Base-by-base conservation (phyloP, 2,113 vertebrate species). In the Chaetorhynchus papuensis region DNA sequence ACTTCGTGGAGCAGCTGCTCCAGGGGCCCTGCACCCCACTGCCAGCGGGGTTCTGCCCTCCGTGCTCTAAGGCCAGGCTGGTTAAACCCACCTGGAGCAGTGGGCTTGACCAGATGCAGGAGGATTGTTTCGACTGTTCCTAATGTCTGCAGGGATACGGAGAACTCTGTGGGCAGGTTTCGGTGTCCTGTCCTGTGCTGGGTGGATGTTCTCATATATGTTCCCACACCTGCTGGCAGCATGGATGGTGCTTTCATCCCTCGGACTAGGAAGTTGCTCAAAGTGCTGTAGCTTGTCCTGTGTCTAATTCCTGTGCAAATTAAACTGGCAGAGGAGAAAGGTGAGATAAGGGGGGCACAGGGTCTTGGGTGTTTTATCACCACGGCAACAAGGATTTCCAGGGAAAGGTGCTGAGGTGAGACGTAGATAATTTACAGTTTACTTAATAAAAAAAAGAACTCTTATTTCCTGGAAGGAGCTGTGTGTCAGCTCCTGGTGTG, bases 341-440 rank as follows among this genome's bases (percentile, higher is more conserved):
- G 79, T 71, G 87, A 96, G 69, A 61, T 47, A 39, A 72, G 15
- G 13, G 47, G 60, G 27, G 47, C 57, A 41, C 50, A 66, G 75
- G 41, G n/a, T 35, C 76, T n/a, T 1, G 52, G 27, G 54, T 93
- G 75, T 83, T 93, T 70, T 35, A 54, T 97, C 52, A n/a, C 96
- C 95, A 85, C 59, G 65, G 95, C 89, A 93, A 95, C 95, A 56
- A 23, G 45, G 66, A 52, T 70, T 89, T 83, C 70, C 78, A 77
- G 71, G 93, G 81, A 82, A 70, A 70, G 88, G 88, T 92, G 90
- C 65, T 88, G 85, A 92, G 86, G 85, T 75, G 81, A 82, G 79
- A 88, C 94, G 89, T 69, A 78, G 78, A 49, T 92, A 74, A 90
- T 72, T 85, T 89, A 39, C 88, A 71, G 49, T 85, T 92, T 92